Base-by-base conservation (phyloP, 2,113 vertebrate genomes). In the Amphiprion percula region DNA sequence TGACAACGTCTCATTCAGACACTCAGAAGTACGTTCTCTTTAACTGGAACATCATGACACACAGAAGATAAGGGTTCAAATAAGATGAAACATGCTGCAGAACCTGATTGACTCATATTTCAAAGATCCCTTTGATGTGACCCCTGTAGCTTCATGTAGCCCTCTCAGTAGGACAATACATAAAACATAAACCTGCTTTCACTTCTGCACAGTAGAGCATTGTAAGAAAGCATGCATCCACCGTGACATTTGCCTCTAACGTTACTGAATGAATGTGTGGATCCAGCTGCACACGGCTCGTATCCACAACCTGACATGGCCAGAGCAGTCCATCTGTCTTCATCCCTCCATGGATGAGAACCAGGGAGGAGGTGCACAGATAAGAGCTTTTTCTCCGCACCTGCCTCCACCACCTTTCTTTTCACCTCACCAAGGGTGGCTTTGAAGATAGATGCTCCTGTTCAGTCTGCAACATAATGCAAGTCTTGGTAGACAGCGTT, bases 251-350 rank as follows among this genome's bases (percentile, higher is more conserved):
- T 63, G 41, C 30, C 1, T 61, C 62, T 19, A 10, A 41, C 17
- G 63, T 73, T 9, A 46, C 52, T 68, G 24, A 66, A 58, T 21
- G 1, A 54, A 30, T 55, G 44, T 74, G 60, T 44, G 11, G 23
- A 47, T 72, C 64, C 71, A 68, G 69, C 56, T 64, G 37, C 60
- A 55, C 26, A 44, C 52, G 28, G 26, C 9, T 37, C 41, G 28
- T 28, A 58, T 56, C 50, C 28, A n/a, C 69, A 61, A 16, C 44
- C 33, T 64, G 41, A 80, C 23, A 17, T 15, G 33, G 19, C 64
- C 68, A 64, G 41, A 58, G 68, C n/a, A 1, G 19, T 37, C 70
- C 72, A 89, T 90, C 81, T 80, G 82, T 91, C 70, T 80, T 74
- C 47, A 67, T 90, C 65, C 28, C 44, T 72, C 55, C 12, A 0